Conservation (phyloP, 2,113 vertebrate species). For the Melanocharis versteri region DNA sequence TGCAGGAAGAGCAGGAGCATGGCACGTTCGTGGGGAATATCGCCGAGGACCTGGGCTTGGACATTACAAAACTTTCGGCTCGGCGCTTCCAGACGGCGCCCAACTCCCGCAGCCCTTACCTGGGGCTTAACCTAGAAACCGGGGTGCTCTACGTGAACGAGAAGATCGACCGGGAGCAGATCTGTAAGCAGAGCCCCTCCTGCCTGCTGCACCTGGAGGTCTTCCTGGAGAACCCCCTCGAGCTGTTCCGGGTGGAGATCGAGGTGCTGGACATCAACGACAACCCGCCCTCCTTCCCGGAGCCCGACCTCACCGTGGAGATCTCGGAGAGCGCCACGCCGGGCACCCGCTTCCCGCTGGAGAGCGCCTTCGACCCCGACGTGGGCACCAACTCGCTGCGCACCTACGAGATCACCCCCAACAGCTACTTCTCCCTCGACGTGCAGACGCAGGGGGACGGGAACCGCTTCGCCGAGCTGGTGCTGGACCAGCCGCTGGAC, state of each 20-base stretch:
- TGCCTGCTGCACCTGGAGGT: constrained; percentile 96
- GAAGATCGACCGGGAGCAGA: constrained; percentile 93
- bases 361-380: constrained; percentile 96
- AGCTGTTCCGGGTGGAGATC: constrained; percentile 94
- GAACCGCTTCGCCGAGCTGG: constrained; percentile 93
- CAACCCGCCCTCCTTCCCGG: constrained; percentile 92
- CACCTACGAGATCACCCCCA: constrained; percentile 94
- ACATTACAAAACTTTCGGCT: constrained; percentile 95
- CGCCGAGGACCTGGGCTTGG: constrained; percentile 96
- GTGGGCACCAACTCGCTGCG: constrained; percentile 95
- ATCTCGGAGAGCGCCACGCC: constrained; percentile 97
- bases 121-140: constrained; percentile 95
- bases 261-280: constrained; percentile 98
- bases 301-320: constrained; percentile 93
- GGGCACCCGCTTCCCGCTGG: constrained; percentile 93
- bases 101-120: constrained; percentile 88
- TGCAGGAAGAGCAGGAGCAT: constrained; percentile 94
- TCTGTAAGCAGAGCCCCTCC: constrained; percentile 91
- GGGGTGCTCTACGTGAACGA: constrained; percentile 91
- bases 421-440: constrained; percentile 93
- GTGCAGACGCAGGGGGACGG: constrained; percentile 96
- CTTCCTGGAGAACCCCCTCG: constrained; percentile 93
- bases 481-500: constrained; percentile 91
- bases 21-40: constrained; percentile 98
- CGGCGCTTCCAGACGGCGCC: constrained; percentile 93